Evolutionary conservation across 2,888 invertebrate genomes (phyloP).

Genomic region (Magallana nippona): DNA sequence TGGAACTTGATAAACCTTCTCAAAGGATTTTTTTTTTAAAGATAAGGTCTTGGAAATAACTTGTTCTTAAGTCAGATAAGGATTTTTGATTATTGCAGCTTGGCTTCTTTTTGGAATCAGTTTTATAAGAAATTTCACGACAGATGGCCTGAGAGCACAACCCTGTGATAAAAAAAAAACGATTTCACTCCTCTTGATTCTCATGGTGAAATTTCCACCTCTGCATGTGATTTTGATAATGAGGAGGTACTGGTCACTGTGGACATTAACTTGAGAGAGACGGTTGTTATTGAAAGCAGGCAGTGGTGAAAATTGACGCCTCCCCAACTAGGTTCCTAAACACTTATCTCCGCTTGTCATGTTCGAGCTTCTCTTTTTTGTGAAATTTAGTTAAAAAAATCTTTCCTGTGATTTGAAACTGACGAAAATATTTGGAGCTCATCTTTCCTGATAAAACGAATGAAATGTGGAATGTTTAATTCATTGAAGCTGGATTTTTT

Average conservation of each 20-base stretch:
- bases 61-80: constrained; percentile 10
- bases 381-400: constrained; percentile 10
- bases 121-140: constrained; percentile 22
- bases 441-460: constrained; percentile 29
- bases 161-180: not conserved
- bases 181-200: not conserved
- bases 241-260: constrained; percentile 15
- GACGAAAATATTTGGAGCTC: constrained; percentile 27
- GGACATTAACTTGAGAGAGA: constrained; percentile 35
- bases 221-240: constrained; percentile 33
- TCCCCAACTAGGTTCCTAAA: not conserved
- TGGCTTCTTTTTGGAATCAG: not conserved
- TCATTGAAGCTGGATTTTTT: constrained; percentile 25
- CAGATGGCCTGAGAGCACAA: constrained; percentile 7
- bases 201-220: constrained; percentile 9
- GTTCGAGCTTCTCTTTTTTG: constrained; percentile 8
- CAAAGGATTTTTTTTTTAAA: constrained; percentile 15
- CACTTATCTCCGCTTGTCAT: constrained; percentile 22
- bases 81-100: constrained; percentile 9
- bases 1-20: constrained; percentile 30
- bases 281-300: constrained; percentile 31
- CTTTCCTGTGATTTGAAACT: constrained; percentile 2
- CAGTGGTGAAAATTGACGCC: constrained; percentile 35
- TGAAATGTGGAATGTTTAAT: not conserved
- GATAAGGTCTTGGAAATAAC: constrained; percentile 29